phyloP scores from a whole-genome alignment of 2,888 invertebrate genomes.

The Gymnocheta viridis region DNA sequence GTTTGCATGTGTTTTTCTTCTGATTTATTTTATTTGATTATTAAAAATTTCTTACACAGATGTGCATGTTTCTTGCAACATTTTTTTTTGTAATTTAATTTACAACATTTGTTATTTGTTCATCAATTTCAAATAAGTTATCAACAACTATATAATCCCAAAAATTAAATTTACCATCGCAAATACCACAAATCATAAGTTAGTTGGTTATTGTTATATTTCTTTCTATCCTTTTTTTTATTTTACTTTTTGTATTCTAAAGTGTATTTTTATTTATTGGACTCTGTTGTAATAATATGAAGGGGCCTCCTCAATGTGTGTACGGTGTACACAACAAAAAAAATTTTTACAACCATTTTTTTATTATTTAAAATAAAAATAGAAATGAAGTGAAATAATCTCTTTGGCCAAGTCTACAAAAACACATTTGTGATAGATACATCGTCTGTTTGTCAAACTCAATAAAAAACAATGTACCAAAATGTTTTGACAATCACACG shows the following conservation, averaged over 20 bases:
- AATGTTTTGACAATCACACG: too few relatives aligned
- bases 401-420: too few relatives aligned
- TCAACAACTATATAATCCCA: not conserved
- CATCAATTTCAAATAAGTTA: not conserved
- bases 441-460: too few relatives aligned
- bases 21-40: slow-evolving; percentile 4
- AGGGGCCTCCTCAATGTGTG: too few relatives aligned
- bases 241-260: not conserved
- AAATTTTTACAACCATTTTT: too few relatives aligned
- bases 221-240: not conserved
- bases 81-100: not conserved
- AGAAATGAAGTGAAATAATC: too few relatives aligned
- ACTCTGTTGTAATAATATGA: too few relatives aligned
- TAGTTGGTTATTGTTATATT: not conserved
- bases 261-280: not conserved
- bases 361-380: too few relatives aligned
- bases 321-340: too few relatives aligned
- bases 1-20: not conserved
- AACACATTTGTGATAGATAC: too few relatives aligned
- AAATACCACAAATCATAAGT: slow-evolving; percentile 32
- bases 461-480: too few relatives aligned
- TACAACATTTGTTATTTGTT: not conserved
- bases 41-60: not conserved
- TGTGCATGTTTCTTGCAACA: not conserved
- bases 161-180: slow-evolving; percentile 15